phyloP scores from a whole-genome alignment of 1,140 invertebrate genomes.

The Coenobita brevimanus region DNA sequence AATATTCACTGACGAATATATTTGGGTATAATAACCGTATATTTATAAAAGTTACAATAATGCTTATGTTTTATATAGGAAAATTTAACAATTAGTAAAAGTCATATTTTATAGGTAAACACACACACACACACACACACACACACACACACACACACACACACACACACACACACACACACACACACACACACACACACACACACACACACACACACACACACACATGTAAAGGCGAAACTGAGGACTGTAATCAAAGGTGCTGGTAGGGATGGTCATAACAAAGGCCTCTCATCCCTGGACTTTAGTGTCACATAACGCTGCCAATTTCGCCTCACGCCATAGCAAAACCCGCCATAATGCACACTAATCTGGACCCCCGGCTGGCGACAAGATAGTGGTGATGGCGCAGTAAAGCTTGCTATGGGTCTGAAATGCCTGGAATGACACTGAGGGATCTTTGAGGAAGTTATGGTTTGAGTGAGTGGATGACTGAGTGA shows the following conservation, averaged over 20 bases:
- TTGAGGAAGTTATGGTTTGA: too few relatives aligned
- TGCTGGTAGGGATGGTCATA: neutral
- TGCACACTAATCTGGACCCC: too few relatives aligned
- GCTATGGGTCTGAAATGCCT: too few relatives aligned
- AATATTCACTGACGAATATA: too few relatives aligned
- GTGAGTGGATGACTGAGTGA: too few relatives aligned
- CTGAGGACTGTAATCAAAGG: neutral
- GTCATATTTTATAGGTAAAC: neutral
- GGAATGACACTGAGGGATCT: too few relatives aligned
- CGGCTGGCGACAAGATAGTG: too few relatives aligned
- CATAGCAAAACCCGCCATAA: too few relatives aligned
- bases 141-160: neutral
- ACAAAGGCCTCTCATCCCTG: neutral
- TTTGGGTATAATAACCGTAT: too few relatives aligned
- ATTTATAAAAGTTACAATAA: neutral
- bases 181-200: conserved; percentile 37
- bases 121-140: too few relatives aligned
- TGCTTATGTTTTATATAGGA: neutral
- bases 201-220: conserved; percentile 24
- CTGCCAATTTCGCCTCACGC: too few relatives aligned
- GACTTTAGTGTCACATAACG: neutral
- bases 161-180: neutral
- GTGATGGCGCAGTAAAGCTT: too few relatives aligned
- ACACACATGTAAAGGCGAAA: neutral
- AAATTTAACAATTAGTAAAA: neutral